phyloP scores from a whole-genome alignment of 2,113 vertebrate genomes.

The Chaetura pelagica region DNA sequence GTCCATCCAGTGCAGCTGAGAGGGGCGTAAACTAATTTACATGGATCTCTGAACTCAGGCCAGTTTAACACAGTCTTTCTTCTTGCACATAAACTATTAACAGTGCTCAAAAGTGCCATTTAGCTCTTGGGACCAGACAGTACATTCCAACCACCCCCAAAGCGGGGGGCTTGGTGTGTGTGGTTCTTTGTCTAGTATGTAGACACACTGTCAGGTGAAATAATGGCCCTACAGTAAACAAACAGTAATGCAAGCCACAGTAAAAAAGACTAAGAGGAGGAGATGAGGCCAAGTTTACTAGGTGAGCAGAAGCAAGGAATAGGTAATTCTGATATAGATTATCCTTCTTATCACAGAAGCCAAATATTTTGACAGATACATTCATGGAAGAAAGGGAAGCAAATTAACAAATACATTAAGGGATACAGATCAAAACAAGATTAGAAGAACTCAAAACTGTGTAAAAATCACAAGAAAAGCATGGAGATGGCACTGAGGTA shows the following conservation, averaged over 20 bases:
- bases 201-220: neutral
- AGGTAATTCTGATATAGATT: neutral
- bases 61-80: conserved; percentile 40
- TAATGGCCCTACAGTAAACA: neutral
- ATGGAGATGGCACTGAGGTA: neutral
- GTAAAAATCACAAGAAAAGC: neutral
- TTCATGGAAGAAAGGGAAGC: neutral
- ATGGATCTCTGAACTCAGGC: neutral
- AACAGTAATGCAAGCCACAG: neutral
- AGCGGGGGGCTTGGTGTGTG: neutral
- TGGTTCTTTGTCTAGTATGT: neutral
- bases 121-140: neutral
- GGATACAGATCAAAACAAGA: neutral
- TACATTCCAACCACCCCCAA: neutral
- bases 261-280: neutral
- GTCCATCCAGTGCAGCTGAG: neutral
- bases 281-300: neutral
- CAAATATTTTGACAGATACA: neutral
- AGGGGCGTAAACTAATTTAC: neutral
- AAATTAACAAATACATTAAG: neutral
- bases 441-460: neutral
- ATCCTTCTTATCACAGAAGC: neutral
- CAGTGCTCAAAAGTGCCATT: neutral
- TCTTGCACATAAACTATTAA: neutral
- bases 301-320: neutral